Evolutionary conservation across 2,888 invertebrate species (phyloP).

Genomic region (Pediacus dermestoides): DNA sequence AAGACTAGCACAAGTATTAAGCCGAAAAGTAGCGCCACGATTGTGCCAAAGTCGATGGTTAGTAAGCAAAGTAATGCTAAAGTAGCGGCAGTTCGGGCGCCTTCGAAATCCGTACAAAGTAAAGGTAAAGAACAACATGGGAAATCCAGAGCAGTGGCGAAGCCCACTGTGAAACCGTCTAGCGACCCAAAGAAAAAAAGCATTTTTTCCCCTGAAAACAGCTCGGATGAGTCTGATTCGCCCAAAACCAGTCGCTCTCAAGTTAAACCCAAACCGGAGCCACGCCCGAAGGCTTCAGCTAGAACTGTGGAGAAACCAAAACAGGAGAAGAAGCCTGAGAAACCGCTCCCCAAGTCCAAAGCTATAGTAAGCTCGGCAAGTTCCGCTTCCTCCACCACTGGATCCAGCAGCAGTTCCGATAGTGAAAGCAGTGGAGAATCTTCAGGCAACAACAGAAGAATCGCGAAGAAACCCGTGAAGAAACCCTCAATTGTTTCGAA

Average conservation of each 20-base stretch:
- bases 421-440: conserved; percentile 39
- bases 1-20: conserved; percentile 57
- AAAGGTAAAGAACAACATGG: too few species aligned
- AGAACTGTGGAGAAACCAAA: conserved; percentile 42
- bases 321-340: conserved; percentile 38
- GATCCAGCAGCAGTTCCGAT: conserved; percentile 40
- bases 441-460: conserved; percentile 30
- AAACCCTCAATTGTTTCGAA: conserved; percentile 39
- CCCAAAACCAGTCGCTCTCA: conserved; percentile 42
- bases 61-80: conserved; percentile 33
- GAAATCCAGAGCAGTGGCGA: too few species aligned
- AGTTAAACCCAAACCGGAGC: conserved; percentile 44
- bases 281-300: conserved; percentile 46
- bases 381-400: conserved; percentile 43
- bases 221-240: conserved; percentile 63
- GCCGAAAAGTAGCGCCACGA: conserved; percentile 61
- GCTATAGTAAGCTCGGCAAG: conserved; percentile 56
- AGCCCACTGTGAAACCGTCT: conserved; percentile 9
- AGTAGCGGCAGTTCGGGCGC: conserved; percentile 26
- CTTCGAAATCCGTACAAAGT: conserved; percentile 5
- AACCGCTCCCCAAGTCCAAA: conserved; percentile 59
- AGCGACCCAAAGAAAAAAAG: conserved; percentile 61
- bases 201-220: conserved; percentile 79
- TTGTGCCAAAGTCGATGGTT: conserved; percentile 54
- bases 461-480: conserved; percentile 37